These are phyloP conservation scores for Sycophila sp. DNA, from an alignment of 1,140 invertebrate species.

Conservation along the genomic window DNA sequence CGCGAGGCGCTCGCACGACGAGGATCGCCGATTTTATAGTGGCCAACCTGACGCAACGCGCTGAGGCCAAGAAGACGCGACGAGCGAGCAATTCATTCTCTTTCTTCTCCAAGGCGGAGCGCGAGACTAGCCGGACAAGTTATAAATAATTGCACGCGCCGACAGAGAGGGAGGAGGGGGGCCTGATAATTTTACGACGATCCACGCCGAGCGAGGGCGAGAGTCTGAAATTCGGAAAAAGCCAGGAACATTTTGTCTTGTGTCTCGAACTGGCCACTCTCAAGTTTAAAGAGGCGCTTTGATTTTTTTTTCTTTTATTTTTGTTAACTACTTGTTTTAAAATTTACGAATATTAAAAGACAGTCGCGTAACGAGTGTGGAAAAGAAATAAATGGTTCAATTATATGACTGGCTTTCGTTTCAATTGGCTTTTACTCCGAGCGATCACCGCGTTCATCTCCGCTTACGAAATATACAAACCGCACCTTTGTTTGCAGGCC, in stretches of 20 bases:
- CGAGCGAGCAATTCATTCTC: background rate
- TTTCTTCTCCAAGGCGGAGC: background rate
- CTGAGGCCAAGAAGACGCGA: background rate
- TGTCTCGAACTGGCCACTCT: too few species aligned
- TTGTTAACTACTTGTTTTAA: background rate
- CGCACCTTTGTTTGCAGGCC: background rate
- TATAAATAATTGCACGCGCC: constrained; percentile 19
- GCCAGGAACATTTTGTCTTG: too few species aligned
- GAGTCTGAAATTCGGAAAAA: too few species aligned
- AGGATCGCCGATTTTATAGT: background rate
- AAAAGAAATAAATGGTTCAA: too few species aligned
- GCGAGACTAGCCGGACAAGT: background rate
- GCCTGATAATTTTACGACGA: constrained; percentile 24
- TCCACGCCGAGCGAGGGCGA: constrained; percentile 25
- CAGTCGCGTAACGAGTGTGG: background rate
- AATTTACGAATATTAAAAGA: background rate
- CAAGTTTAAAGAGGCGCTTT: background rate
- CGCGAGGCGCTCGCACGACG: background rate
- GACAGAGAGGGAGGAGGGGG: too few species aligned
- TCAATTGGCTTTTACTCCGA: background rate
- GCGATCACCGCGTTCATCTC: background rate
- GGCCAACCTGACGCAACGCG: background rate
- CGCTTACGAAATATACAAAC: background rate
- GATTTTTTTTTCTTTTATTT: background rate
- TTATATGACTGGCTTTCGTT: background rate